Percentiles rank a stretch among this genome's conserved stretches.
These are phyloP conservation scores for Drosophila fungiperda DNA, from an alignment of 2,888 invertebrate genomes.

Conservation along the genomic window DNA sequence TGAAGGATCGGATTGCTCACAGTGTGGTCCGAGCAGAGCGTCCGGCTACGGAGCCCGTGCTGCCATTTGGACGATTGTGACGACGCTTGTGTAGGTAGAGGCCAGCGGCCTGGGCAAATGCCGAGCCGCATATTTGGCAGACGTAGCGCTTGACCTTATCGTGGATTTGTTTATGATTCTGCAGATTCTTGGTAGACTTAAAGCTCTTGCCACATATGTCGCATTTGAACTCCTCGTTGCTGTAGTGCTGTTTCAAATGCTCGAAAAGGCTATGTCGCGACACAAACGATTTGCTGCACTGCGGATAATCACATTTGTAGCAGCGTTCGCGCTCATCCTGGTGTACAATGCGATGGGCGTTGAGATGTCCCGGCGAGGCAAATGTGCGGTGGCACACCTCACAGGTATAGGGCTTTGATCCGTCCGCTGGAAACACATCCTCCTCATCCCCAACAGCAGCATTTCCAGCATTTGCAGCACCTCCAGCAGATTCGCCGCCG, in stretches of 20 bases:
- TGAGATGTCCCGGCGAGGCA: slow-evolving; percentile 66
- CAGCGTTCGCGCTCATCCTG: slow-evolving; percentile 74
- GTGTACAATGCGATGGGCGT: slow-evolving; percentile 75
- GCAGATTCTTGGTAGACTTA: slow-evolving; percentile 82
- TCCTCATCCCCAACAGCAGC: slow-evolving; percentile 35
- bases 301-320: slow-evolving; percentile 79
- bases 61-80: slow-evolving; percentile 77
- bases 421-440: slow-evolving; percentile 35
- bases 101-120: slow-evolving; percentile 84
- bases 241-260: slow-evolving; percentile 78
- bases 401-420: slow-evolving; percentile 66
- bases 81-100: slow-evolving; percentile 83
- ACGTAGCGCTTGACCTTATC: slow-evolving; percentile 83
- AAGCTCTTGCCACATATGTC: slow-evolving; percentile 82
- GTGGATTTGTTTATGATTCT: slow-evolving; percentile 83
- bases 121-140: slow-evolving; percentile 83
- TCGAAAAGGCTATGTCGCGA: slow-evolving; percentile 76
- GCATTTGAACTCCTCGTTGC: slow-evolving; percentile 80
- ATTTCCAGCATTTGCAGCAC: slow-evolving; percentile 12
- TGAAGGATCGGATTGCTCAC: slow-evolving; percentile 39
- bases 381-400: slow-evolving; percentile 75
- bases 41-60: slow-evolving; percentile 66
- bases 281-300: slow-evolving; percentile 74
- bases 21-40: slow-evolving; percentile 62
- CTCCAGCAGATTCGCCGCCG: slow-evolving; percentile 29